Conservation (phyloP, 2,888 invertebrate species). For the Deilephila elpenor region DNA sequence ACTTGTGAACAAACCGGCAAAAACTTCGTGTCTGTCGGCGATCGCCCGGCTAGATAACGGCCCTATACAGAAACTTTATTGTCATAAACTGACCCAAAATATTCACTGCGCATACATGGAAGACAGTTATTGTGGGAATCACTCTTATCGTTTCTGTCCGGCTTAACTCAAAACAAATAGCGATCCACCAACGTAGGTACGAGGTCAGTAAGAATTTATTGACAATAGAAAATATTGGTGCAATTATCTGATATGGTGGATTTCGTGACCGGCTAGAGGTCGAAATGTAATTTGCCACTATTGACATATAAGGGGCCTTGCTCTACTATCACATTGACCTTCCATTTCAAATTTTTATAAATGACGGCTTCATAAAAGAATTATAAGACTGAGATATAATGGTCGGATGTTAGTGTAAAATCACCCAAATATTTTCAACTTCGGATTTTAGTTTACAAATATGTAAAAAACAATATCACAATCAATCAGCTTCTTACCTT, state of each 20-base stretch:
- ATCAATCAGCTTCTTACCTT: no score
- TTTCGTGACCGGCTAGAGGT: constrained; percentile 75
- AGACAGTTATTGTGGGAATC: constrained; percentile 60
- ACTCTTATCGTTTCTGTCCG: constrained; percentile 31
- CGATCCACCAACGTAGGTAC: constrained; percentile 37
- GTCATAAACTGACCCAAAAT: constrained; percentile 72
- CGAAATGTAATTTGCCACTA: constrained; percentile 64
- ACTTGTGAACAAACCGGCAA: constrained; percentile 58
- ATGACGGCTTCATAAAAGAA: background rate
- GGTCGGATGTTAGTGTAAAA: no score
- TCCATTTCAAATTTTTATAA: background rate
- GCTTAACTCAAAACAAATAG: constrained; percentile 20
- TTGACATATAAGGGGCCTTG: constrained; percentile 74
- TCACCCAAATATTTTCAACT: no score
- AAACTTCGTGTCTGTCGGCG: constrained; percentile 65
- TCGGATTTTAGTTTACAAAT: no score
- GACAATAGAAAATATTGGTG: constrained; percentile 66
- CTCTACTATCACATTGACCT: constrained; percentile 52
- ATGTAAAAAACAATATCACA: no score
- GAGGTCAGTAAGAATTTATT: constrained; percentile 68
- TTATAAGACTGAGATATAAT: background rate
- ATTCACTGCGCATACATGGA: constrained; percentile 65
- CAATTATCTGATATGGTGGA: constrained; percentile 72
- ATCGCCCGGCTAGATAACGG: constrained; percentile 65
- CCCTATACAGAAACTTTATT: constrained; percentile 66